Conservation (phyloP, 2,888 invertebrate species). For the Darwinula stevensoni region DNA sequence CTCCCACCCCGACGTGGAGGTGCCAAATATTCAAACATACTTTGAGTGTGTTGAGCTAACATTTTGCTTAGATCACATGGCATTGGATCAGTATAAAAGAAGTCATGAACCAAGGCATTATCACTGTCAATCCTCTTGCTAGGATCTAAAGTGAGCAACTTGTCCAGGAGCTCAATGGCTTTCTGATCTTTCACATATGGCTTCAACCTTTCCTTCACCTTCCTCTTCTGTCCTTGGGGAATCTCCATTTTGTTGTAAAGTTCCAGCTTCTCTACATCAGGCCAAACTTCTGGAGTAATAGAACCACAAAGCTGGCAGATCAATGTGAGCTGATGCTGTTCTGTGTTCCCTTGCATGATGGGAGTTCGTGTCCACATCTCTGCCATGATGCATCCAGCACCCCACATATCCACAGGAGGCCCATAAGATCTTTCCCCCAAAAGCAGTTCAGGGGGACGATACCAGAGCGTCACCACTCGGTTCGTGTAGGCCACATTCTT, state of each 20-base stretch:
- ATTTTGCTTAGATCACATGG: constrained; percentile 68
- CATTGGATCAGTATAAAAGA: constrained; percentile 96
- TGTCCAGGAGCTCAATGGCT: constrained; percentile 76
- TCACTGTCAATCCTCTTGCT: constrained; percentile 61
- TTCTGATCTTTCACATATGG: constrained; percentile 70
- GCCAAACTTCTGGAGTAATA: constrained; percentile 76
- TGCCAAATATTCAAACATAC: constrained; percentile 81
- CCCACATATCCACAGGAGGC: constrained; percentile 72
- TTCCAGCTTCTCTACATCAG: constrained; percentile 63
- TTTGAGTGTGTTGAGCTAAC: constrained; percentile 61
- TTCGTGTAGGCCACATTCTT: constrained; percentile 66
- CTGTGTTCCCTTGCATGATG: constrained; percentile 75
- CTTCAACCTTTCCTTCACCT: constrained; percentile 48
- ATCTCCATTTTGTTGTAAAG: constrained; percentile 62
- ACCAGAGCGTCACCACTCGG: constrained; percentile 90
- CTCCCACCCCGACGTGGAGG: constrained; percentile 43
- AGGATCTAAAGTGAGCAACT: constrained; percentile 68
- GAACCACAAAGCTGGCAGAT: constrained; percentile 91
- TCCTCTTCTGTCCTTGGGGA: constrained; percentile 44
- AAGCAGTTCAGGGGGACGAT: constrained; percentile 37
- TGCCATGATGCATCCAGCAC: constrained; percentile 96
- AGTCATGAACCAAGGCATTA: constrained; percentile 79
- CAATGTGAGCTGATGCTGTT: constrained; percentile 75
- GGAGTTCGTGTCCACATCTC: constrained; percentile 91
- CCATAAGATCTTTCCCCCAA: constrained; percentile 76